Evolutionary conservation across 1,140 invertebrate species (phyloP), one percentile per base, ranked within the genome.

Genomic region (Neuroterus valhalla): DNA sequence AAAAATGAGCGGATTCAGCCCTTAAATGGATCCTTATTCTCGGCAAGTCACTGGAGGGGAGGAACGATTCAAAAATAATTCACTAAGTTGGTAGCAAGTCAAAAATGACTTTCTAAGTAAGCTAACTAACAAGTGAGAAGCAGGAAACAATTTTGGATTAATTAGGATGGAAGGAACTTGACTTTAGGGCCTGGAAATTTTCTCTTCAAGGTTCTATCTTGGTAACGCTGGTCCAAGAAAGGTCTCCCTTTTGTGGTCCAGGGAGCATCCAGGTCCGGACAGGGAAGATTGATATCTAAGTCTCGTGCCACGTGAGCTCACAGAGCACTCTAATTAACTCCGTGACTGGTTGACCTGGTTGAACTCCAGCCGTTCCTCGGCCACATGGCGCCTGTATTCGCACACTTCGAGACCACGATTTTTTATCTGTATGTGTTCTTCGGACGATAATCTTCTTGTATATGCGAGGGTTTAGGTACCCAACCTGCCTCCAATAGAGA

Each of bases 241-340:
- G 71, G 73, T 68, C 72, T 76, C 76, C 78, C 78, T 79, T 82
- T 75, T 80, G 76, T 69, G 76, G 75, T 46, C 76, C 77, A 80
- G 62, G 12, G 78, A 78, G 78, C 81, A 82, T 78, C 78, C 80
- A 81, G 80, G 78, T 76, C 81, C 78, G 71, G 78, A 21, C 23
- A 82, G 78, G 78, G 77, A 73, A 78, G 81, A 82, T 82, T 82
- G 81, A 82, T 80, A 82, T 82, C 81, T 82, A 74, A 78, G 76
- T 66, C 80, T 79, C 80, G 78, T 78, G 80, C 80, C 80, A 82
- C 78, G 78, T 81, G 80, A 81, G 77, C 80, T 75, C 76, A 79
- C 73, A 74, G 80, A 86, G 82, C 84, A 87, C 85, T 88, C 88
- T 90, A 90, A 90, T 90, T 90, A 90, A 90, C 88, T 90, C 87